Base-by-base conservation (phyloP, 2,888 invertebrate species). In the Zele albiditarsus region DNA sequence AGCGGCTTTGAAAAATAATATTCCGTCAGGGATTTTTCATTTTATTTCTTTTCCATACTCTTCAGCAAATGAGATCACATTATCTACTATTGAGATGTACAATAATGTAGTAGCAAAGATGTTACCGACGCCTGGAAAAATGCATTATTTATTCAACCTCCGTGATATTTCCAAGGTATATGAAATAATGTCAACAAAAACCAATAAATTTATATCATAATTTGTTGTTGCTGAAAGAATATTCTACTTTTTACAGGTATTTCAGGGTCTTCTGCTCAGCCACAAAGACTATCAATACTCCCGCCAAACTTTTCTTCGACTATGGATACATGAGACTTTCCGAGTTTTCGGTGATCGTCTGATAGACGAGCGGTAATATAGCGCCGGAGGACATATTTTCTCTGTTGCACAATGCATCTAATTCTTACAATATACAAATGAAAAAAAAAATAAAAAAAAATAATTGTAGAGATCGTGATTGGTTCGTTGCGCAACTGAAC, bases 71-170 rank as follows among this genome's bases (percentile, higher is more conserved):
- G 91, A 92, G 46, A 91, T 97, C 20, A 93, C 96, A 0, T 85
- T 91, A 72, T 94, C 95, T 0, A 95, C 96, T 0, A 93, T 97
- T 82, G 93, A 94, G 79, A 90, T 96, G 80, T 97, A 96, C 88
- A 93, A 94, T 83, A 92, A 92, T 79, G 94, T 96, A 0, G 92
- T 92, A 0, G 89, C 88, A 0, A 95, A 94, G 85, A 93, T 97
- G 90, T 89, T 97, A 58, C 97, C 97, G 0, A 97, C 97, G 0
- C 97, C 97, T 0, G 92, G 94, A 76, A 97, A 97, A 89, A 96
- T 95, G 87, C 97, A 97, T 89, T 97, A 97, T 83, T 90, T 97
- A 49, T 97, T 97, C 90, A 97, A 97, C 89, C 89, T 97, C 83
- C 90, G 97, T 80, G 97, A 97, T 84, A 96, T 97, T 80, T 96